These are phyloP conservation scores for Pegoplata infirma DNA, from an alignment of 2,888 invertebrate species.

Conservation along the genomic window DNA sequence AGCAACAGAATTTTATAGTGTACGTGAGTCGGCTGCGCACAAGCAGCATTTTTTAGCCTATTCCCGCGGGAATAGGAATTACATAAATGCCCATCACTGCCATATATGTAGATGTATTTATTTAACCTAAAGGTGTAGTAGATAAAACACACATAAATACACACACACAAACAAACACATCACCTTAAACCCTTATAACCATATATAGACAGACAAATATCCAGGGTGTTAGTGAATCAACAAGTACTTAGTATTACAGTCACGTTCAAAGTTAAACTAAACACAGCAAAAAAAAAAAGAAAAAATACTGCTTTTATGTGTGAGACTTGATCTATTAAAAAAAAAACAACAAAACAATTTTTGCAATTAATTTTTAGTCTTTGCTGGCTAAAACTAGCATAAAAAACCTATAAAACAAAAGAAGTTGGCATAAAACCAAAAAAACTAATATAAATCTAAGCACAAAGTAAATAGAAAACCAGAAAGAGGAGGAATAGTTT, in stretches of 20 bases:
- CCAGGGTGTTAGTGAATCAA: constrained; percentile 14
- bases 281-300: too few relatives aligned
- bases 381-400: background rate
- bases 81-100: background rate
- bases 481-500: background rate
- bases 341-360: background rate
- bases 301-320: background rate
- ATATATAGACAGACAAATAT: too few relatives aligned
- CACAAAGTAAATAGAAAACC: background rate
- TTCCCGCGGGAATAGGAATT: too few relatives aligned
- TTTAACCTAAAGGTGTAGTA: constrained; percentile 24
- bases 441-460: background rate
- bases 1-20: too few relatives aligned
- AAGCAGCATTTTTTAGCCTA: too few relatives aligned
- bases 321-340: background rate
- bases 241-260: constrained; percentile 44
- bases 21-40: too few relatives aligned
- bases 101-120: constrained; percentile 33
- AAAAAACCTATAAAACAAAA: constrained; percentile 1
- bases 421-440: background rate
- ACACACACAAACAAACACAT: background rate
- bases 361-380: constrained; percentile 29
- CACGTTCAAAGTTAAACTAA: constrained; percentile 33
- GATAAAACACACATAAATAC: too few relatives aligned
- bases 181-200: too few relatives aligned